phyloP scores from a whole-genome alignment of 2,888 invertebrate genomes.

The Mongoloraphidia duomilia region DNA sequence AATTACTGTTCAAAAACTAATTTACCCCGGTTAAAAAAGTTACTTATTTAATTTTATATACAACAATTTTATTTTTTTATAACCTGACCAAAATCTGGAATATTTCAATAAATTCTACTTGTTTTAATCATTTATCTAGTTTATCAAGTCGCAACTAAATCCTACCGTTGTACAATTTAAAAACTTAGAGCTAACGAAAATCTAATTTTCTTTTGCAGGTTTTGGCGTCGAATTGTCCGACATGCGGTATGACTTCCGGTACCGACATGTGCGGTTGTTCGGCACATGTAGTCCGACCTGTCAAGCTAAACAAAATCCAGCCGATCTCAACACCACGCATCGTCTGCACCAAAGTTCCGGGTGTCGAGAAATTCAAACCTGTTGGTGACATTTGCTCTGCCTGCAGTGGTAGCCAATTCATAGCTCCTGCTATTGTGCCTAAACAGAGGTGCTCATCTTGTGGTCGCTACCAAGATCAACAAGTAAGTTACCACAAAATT shows the following conservation, averaged over 20 bases:
- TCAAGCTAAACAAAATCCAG: conserved; percentile 16
- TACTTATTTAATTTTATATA: too few species aligned
- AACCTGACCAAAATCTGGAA: too few species aligned
- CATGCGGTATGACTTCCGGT: conserved; percentile 21
- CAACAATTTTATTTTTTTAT: too few species aligned
- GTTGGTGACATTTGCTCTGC: conserved; percentile 21
- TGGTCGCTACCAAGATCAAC: conserved; percentile 3
- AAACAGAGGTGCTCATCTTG: conserved; percentile 20
- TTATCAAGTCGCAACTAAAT: background rate
- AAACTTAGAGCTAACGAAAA: background rate
- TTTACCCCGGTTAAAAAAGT: too few species aligned
- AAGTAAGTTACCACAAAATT: background rate
- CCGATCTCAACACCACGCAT: conserved; percentile 13
- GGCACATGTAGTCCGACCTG: conserved; percentile 24
- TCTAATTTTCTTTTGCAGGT: background rate
- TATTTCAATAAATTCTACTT: background rate
- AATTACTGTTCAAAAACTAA: too few species aligned
- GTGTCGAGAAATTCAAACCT: conserved; percentile 16
- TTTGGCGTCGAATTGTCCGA: conserved; percentile 7
- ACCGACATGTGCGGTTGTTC: conserved; percentile 18
- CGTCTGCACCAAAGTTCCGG: conserved; percentile 14
- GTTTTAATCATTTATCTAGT: background rate
- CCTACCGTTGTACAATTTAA: background rate
- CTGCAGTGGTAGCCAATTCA: conserved; percentile 21
- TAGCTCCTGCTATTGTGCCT: conserved; percentile 25